Evolutionary conservation across 2,888 invertebrate genomes (phyloP).

Genomic region (Drosophila bunnanda): DNA sequence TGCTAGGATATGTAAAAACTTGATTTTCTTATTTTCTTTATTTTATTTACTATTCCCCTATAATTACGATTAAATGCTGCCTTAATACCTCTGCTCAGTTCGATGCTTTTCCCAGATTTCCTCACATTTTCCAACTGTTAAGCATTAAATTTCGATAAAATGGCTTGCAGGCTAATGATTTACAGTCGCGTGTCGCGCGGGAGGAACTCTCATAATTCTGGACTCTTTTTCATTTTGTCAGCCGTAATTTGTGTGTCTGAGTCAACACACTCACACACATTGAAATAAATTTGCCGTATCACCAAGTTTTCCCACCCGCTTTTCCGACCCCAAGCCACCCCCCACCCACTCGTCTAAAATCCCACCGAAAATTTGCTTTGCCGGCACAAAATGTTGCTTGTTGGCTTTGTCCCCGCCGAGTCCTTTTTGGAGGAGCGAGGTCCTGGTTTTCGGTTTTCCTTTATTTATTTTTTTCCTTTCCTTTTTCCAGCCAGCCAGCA

Average conservation of each 20-base stretch:
- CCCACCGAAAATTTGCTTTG: slow-evolving; percentile 44
- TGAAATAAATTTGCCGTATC: slow-evolving; percentile 48
- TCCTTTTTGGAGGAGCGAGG: not conserved
- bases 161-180: slow-evolving; percentile 22
- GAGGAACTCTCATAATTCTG: slow-evolving; percentile 11
- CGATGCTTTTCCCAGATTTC: not conserved
- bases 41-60: not conserved
- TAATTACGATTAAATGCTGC: not conserved
- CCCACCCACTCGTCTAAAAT: slow-evolving; percentile 13
- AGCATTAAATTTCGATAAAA: slow-evolving; percentile 10
- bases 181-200: not conserved
- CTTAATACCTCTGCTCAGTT: not conserved
- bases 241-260: slow-evolving; percentile 22
- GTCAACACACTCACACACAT: slow-evolving; percentile 7
- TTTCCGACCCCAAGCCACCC: slow-evolving; percentile 23
- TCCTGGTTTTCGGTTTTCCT: slow-evolving; percentile 10
- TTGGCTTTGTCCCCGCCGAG: slow-evolving; percentile 25
- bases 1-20: no score
- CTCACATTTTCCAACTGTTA: slow-evolving; percentile 1
- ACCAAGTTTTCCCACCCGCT: slow-evolving; percentile 44
- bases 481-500: not conserved
- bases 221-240: slow-evolving; percentile 23
- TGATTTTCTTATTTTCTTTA: no score
- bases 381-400: slow-evolving; percentile 50
- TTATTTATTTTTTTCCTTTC: slow-evolving; percentile 4